Evolutionary conservation across 2,888 invertebrate genomes (phyloP).

Genomic region (Heliconius erato): DNA sequence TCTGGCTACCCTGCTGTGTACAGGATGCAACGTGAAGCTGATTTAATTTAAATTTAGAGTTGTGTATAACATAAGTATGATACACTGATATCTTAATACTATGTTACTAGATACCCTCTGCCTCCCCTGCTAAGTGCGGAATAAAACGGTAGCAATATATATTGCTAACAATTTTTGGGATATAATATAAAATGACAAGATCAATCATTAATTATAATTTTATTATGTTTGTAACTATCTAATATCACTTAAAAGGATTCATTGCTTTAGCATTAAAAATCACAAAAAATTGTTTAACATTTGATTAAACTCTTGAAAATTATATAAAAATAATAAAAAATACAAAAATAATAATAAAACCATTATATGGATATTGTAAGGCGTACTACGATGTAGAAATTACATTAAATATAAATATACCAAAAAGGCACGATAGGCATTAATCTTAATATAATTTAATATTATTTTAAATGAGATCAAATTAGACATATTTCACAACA

Average conservation of each 20-base stretch:
- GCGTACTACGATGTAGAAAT: background rate
- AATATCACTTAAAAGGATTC: slow-evolving; percentile 20
- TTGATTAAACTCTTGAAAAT: background rate
- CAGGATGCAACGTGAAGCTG: too few relatives aligned
- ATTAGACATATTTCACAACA: background rate
- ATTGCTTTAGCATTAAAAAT: slow-evolving; percentile 17
- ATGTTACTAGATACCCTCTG: too few relatives aligned
- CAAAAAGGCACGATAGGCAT: slow-evolving; percentile 1
- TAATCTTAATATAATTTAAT: background rate
- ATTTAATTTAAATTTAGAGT: too few relatives aligned
- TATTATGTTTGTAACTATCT: slow-evolving; percentile 7
- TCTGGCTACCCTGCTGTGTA: too few relatives aligned
- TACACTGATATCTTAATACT: too few relatives aligned
- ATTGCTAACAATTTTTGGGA: background rate
- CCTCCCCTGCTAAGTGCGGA: too few relatives aligned
- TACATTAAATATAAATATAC: background rate
- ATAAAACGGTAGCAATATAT: too few relatives aligned
- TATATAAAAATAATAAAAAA: slow-evolving; percentile 7
- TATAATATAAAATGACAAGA: background rate
- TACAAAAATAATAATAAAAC: background rate
- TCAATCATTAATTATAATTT: background rate
- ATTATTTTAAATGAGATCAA: slow-evolving; percentile 13
- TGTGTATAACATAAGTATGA: too few relatives aligned
- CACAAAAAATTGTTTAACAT: background rate
- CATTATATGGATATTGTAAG: background rate